A percentile compares a stretch with the other conserved stretches of the same genome.
phyloP scores from a whole-genome alignment of 1,140 invertebrate genomes.

The Drosophila busckii region DNA sequence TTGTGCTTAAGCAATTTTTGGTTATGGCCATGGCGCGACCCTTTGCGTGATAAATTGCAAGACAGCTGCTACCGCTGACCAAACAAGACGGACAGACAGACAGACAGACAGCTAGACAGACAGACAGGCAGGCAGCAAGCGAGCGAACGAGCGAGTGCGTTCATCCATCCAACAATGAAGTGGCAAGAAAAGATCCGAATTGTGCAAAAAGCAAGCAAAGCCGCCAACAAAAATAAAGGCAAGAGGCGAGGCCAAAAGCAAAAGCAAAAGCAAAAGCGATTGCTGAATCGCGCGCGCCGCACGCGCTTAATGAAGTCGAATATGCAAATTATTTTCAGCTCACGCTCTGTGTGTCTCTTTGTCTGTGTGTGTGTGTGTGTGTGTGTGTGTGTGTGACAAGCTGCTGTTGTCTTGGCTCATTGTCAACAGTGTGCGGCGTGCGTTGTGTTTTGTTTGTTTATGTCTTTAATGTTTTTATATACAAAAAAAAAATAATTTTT shows the following conservation, averaged over 20 bases:
- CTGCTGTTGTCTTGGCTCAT: constrained; percentile 23
- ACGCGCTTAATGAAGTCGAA: constrained; percentile 64
- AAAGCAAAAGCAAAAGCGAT: constrained; percentile 15
- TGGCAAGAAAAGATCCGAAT: constrained; percentile 34
- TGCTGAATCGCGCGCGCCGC: constrained; percentile 14
- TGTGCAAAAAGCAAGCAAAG: not conserved
- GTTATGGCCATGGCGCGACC: not conserved
- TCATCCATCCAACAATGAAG: constrained; percentile 44
- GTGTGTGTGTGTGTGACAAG: constrained; percentile 4
- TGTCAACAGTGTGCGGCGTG: constrained; percentile 32
- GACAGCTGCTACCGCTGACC: constrained; percentile 35
- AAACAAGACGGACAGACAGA: no score
- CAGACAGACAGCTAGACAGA: no score
- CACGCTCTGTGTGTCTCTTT: not conserved
- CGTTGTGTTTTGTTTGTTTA: constrained; percentile 32
- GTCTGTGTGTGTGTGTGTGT: constrained; percentile 1
- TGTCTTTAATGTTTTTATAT: not conserved
- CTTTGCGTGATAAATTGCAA: constrained; percentile 44
- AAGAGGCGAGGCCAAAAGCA: constrained; percentile 8
- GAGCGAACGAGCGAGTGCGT: no score
- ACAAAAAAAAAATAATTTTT: no score
- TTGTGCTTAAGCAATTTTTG: no score
- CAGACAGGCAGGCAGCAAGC: no score
- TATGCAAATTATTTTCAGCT: constrained; percentile 68
- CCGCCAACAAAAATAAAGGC: not conserved